These are phyloP conservation scores for Sesamia inferens DNA, from an alignment of 2,888 invertebrate species.

Conservation along the genomic window DNA sequence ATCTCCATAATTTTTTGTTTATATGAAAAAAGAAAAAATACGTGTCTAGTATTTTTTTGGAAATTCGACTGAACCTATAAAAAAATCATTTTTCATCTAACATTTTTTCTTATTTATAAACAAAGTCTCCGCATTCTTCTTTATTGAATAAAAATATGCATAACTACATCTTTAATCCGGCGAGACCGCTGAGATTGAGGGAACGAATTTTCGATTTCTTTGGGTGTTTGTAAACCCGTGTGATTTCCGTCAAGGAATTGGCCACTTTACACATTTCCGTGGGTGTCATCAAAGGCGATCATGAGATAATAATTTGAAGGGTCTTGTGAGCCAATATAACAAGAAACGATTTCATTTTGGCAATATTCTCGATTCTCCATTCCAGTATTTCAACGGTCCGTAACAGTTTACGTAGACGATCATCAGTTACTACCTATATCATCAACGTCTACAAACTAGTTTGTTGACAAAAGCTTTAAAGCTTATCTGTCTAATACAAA, in stretches of 20 bases:
- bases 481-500: conserved; percentile 40
- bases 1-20: too few species aligned
- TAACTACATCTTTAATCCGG: neutral
- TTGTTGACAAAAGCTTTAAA: conserved; percentile 39
- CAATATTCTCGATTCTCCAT: neutral
- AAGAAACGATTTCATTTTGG: neutral
- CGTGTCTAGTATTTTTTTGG: too few species aligned
- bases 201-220: conserved; percentile 8
- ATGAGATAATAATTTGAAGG: conserved; percentile 4
- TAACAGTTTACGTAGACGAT: conserved; percentile 3
- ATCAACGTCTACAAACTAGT: conserved; percentile 32
- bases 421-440: conserved; percentile 16
- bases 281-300: conserved; percentile 1
- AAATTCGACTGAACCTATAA: too few species aligned
- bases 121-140: neutral
- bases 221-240: conserved; percentile 12
- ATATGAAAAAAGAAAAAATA: too few species aligned
- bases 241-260: conserved; percentile 13
- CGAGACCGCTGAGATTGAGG: neutral
- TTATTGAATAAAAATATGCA: neutral
- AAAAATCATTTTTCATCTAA: neutral
- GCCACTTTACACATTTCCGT: neutral
- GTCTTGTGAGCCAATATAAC: neutral
- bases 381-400: neutral
- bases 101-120: neutral